Conservation (phyloP, 1,140 invertebrate species). For the Mamestra configurata region DNA sequence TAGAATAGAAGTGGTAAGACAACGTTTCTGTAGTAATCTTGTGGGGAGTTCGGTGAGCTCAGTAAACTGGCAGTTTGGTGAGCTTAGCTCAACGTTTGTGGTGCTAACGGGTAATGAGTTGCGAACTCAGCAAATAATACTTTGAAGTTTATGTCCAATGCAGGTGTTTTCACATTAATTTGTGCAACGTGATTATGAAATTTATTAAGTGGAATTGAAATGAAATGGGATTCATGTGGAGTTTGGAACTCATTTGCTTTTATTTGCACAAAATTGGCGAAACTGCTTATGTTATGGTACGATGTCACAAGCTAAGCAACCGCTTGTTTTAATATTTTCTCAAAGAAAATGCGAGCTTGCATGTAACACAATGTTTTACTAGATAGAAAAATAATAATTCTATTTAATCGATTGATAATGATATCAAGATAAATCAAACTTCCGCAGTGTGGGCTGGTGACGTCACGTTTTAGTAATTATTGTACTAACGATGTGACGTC, state of each 20-base stretch:
- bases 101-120: slow-evolving; percentile 44
- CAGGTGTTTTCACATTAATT: slow-evolving; percentile 27
- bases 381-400: too few relatives aligned
- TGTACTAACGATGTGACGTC: too few relatives aligned
- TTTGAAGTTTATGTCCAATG: slow-evolving; percentile 25
- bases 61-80: not conserved
- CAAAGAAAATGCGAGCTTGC: too few relatives aligned
- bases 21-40: slow-evolving; percentile 29
- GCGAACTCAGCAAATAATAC: slow-evolving; percentile 44
- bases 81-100: slow-evolving; percentile 24
- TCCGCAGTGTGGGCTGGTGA: too few relatives aligned
- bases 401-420: too few relatives aligned
- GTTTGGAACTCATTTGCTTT: not conserved
- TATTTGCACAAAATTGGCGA: not conserved
- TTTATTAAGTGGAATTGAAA: not conserved
- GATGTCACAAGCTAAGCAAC: too few relatives aligned
- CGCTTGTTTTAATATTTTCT: too few relatives aligned
- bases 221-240: not conserved
- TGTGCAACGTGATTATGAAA: not conserved
- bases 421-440: too few relatives aligned
- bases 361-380: not conserved
- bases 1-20: slow-evolving; percentile 6
- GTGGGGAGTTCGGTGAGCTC: slow-evolving; percentile 17
- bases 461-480: too few relatives aligned
- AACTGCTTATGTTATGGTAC: too few relatives aligned